Base-by-base conservation (phyloP, 2,113 vertebrate genomes). In the rabbit (Oryctolagus cuniculus) region DNA sequence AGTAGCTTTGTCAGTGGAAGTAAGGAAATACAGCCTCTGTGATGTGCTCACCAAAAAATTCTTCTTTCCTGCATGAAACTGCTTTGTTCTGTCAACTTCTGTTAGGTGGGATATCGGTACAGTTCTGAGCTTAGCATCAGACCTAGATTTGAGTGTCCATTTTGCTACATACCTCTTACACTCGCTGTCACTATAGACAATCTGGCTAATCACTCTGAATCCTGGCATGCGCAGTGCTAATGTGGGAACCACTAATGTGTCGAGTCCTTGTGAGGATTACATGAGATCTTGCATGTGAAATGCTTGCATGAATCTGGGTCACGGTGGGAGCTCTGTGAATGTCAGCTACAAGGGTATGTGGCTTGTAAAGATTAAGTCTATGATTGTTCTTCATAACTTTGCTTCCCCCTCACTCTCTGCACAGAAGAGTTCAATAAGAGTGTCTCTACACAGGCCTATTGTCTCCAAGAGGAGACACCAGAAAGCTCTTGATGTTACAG, bases 311-410 rank as follows among this genome's bases (percentile, higher is more conserved):
- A 36, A 12, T n/a, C 21, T 21, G 24, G 17, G 17, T 75, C 77
- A 6, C 9, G 17, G 13, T 34, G 53, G 36, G 29, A 82, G 13
- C 19, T 83, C 17, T 73, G 73, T 31, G 29, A 64, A 34, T 6
- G 8, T 44, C 22, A 29, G 31, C 13, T 7, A n/a, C 17, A 3
- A 29, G 1, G 1, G n/a, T 21, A 58, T 6, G 6, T 17, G 55
- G 55, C 19, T 19, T 8, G 6, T 6, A 6, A 31, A 63, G 44
- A 17, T 38, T 24, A 53, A 0, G 5, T 25, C 2, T 11, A 67
- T 13, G 38, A 51, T 10, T 0, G 1, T 8, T 31, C 36, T 55
- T 49, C 25, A 15, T 31, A 27, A 27, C 61, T 8, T 0, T 5
- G 6, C 34, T 38, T 70, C 24, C 21, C 22, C 84, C 31, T 22